Conservation (phyloP, 2,113 vertebrate species). For the Phaethornis superciliosus region DNA sequence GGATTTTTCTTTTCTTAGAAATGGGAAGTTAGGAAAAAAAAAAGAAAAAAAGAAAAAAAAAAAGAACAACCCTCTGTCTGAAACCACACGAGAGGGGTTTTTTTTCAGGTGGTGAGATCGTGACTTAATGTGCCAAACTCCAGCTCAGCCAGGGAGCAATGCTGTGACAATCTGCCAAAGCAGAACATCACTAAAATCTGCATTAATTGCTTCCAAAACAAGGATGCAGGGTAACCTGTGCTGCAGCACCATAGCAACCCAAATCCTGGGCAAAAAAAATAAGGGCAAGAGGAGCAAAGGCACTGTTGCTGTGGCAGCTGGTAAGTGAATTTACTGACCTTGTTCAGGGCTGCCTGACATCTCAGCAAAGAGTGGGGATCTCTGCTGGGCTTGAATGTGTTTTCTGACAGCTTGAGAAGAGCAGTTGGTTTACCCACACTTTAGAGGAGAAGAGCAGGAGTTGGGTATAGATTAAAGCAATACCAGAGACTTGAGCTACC, state of each 20-base stretch:
- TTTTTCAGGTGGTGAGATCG: background rate
- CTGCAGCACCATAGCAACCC: background rate
- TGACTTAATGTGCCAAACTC: background rate
- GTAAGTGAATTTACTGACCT: background rate
- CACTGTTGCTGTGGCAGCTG: background rate
- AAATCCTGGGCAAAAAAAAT: background rate
- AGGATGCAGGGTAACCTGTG: background rate
- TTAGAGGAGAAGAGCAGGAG: background rate
- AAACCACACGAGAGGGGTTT: background rate
- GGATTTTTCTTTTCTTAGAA: slow-evolving; percentile 19
- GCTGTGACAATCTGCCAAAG: background rate
- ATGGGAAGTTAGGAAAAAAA: background rate
- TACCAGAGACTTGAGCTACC: background rate
- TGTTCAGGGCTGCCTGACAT: background rate
- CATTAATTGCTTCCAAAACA: background rate
- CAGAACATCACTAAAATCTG: background rate
- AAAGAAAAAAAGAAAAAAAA: background rate
- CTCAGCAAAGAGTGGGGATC: background rate
- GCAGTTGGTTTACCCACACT: background rate
- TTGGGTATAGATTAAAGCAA: background rate
- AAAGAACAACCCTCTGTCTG: background rate
- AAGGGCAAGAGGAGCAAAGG: background rate
- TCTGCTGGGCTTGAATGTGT: background rate
- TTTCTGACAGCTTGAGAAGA: background rate
- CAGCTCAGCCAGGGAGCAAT: background rate